A percentile compares a stretch with the other conserved stretches of the same genome.
Evolutionary conservation across 2,797 vertebrate genomes (phyloP).

Genomic region (Sebastes ruberrimus): DNA sequence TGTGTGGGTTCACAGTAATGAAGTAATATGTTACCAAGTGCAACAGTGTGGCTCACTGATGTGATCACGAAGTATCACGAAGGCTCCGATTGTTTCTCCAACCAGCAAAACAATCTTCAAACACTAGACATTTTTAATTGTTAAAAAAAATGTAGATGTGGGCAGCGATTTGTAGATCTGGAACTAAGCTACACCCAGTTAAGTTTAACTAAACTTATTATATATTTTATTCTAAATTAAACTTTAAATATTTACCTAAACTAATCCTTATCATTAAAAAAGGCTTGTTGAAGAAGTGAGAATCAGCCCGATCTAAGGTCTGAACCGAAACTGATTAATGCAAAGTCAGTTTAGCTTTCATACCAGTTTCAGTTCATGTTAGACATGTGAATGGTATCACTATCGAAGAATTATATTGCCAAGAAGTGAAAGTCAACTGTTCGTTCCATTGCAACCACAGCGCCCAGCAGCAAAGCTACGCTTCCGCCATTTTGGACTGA

Average conservation of each 20-base stretch:
- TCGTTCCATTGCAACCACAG: too few species aligned
- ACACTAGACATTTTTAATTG: neutral
- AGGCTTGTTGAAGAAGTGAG: neutral
- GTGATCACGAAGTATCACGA: neutral
- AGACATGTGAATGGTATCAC: neutral
- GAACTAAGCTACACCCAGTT: neutral
- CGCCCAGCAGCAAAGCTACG: too few species aligned
- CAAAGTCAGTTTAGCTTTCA: neutral
- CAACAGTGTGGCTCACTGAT: neutral
- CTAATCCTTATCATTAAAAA: neutral
- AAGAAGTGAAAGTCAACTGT: too few species aligned
- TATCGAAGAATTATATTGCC: neutral
- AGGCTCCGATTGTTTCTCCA: neutral
- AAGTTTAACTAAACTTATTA: neutral
- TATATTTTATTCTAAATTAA: neutral
- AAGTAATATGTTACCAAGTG: neutral
- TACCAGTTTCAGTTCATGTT: neutral
- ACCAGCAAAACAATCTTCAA: neutral
- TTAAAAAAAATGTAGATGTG: neutral
- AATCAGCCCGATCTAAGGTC: neutral
- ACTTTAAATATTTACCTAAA: neutral
- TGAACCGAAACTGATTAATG: neutral
- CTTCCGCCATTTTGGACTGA: too few species aligned
- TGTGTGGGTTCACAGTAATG: neutral
- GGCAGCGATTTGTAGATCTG: neutral